phyloP scores from a whole-genome alignment of 1,140 invertebrate species.

The Drosophila pallidifrons region DNA sequence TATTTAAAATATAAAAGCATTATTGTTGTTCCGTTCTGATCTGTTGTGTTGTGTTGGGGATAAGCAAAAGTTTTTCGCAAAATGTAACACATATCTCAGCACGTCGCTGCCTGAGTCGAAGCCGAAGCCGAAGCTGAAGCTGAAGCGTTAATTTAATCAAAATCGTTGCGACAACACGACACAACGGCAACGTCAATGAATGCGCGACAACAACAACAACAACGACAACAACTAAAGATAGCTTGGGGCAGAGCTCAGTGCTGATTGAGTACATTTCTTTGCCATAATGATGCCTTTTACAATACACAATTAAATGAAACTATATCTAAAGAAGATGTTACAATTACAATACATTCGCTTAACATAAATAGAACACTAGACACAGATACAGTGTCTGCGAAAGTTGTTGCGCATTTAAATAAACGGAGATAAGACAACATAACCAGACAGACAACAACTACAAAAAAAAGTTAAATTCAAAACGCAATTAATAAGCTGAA shows the following conservation, averaged over 20 bases:
- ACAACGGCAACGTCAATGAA: slow-evolving; percentile 39
- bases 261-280: slow-evolving; percentile 14
- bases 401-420: slow-evolving; percentile 26
- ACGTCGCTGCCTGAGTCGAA: slow-evolving; percentile 18
- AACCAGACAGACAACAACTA: slow-evolving; percentile 31
- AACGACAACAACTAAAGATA: neutral
- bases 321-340: slow-evolving; percentile 12
- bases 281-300: slow-evolving; percentile 16
- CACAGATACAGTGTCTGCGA: slow-evolving; percentile 4
- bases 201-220: slow-evolving; percentile 16
- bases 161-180: slow-evolving; percentile 72
- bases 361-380: neutral
- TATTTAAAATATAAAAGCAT: slow-evolving; percentile 58
- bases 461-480: slow-evolving; percentile 13
- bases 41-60: slow-evolving; percentile 27
- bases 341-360: neutral
- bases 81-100: slow-evolving; percentile 38
- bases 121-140: slow-evolving; percentile 62
- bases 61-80: slow-evolving; percentile 23
- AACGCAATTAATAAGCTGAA: slow-evolving; percentile 42
- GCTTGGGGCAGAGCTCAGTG: slow-evolving; percentile 1
- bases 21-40: slow-evolving; percentile 35
- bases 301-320: slow-evolving; percentile 18
- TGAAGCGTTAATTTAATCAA: slow-evolving; percentile 80
- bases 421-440: slow-evolving; percentile 26